Conservation (phyloP, 2,888 invertebrate genomes). For the Imbricaverruca yamaguchii region DNA sequence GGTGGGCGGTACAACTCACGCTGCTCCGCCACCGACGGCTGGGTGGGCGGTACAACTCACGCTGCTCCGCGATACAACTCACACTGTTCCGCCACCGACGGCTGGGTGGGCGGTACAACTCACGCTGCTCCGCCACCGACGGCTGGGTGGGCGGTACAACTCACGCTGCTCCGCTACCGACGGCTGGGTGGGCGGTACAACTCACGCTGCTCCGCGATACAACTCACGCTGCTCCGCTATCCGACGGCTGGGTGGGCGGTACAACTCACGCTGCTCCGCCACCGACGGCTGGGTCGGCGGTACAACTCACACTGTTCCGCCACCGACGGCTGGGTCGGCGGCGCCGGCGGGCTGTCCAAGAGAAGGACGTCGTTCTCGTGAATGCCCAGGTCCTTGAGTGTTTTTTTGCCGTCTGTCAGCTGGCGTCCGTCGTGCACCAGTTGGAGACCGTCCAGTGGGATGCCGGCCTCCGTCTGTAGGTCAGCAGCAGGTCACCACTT, state of each 20-base stretch:
- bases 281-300: too few species aligned
- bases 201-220: too few species aligned
- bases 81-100: background rate
- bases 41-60: too few species aligned
- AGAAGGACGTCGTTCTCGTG: constrained; percentile 82
- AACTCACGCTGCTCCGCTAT: too few species aligned
- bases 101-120: background rate
- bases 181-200: too few species aligned
- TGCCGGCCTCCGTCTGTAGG: constrained; percentile 68
- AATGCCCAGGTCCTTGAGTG: constrained; percentile 73
- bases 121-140: too few species aligned
- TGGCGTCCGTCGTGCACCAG: constrained; percentile 81
- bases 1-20: too few species aligned
- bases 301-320: background rate
- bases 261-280: too few species aligned
- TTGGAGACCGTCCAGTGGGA: constrained; percentile 69
- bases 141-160: too few species aligned
- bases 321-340: background rate
- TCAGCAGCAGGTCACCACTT: background rate
- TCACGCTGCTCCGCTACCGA: too few species aligned
- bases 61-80: background rate
- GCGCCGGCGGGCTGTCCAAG: constrained; percentile 41
- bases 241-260: too few species aligned
- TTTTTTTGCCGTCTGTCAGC: constrained; percentile 71
- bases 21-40: too few species aligned